These are phyloP conservation scores for Eubucco bourcierii DNA, from an alignment of 2,113 vertebrate genomes.

Conservation along the genomic window DNA sequence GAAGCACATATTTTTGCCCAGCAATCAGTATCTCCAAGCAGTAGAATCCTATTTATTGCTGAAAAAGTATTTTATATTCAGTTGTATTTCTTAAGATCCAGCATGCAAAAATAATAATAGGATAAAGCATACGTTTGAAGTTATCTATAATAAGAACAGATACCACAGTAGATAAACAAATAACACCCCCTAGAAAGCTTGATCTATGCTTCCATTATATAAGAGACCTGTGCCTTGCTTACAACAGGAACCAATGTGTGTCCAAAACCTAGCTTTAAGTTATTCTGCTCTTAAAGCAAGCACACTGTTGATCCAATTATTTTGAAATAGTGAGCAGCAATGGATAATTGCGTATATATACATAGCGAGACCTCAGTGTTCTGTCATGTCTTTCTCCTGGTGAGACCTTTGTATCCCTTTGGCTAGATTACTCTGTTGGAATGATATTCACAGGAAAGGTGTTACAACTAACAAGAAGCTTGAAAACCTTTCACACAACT, in stretches of 20 bases:
- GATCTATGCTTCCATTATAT: not conserved
- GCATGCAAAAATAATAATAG: not conserved
- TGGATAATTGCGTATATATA: conserved; percentile 59
- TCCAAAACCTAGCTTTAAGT: not conserved
- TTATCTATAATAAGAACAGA: not conserved
- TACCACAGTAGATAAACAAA: not conserved
- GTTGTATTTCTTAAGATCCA: not conserved
- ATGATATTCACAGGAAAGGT: conserved; percentile 1
- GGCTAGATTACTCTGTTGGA: conserved; percentile 46
- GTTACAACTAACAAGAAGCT: conserved; percentile 60
- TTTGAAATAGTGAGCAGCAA: conserved; percentile 48
- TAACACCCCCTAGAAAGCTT: not conserved
- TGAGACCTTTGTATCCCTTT: conserved; percentile 44
- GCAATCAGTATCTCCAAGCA: not conserved
- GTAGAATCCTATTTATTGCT: not conserved
- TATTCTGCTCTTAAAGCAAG: conserved; percentile 26
- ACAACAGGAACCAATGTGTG: not conserved
- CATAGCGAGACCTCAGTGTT: conserved; percentile 32
- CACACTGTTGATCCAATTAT: conserved; percentile 63
- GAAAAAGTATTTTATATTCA: not conserved
- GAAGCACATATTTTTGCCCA: not conserved
- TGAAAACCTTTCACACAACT: conserved; percentile 34
- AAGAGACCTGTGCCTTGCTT: not conserved
- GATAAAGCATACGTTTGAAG: not conserved
- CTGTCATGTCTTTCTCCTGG: conserved; percentile 51